Evolutionary conservation across 2,888 invertebrate species (phyloP).

Genomic region (Petrolisthes cinctipes): DNA sequence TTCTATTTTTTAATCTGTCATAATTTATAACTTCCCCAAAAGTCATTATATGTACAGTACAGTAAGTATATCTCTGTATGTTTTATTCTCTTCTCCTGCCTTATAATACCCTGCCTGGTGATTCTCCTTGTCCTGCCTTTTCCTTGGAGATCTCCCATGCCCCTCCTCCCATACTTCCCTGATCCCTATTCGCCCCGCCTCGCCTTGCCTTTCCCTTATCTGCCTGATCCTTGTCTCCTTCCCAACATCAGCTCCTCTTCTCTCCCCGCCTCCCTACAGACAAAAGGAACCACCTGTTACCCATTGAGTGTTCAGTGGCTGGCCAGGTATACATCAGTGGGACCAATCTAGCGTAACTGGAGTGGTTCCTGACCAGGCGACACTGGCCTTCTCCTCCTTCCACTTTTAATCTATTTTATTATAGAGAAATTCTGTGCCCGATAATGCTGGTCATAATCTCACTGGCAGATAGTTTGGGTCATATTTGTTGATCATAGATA

Average conservation of each 20-base stretch:
- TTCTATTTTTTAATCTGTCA: neutral
- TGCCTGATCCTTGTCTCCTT: neutral
- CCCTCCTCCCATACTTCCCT: slow-evolving; percentile 1
- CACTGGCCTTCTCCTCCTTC: neutral
- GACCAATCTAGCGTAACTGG: slow-evolving; percentile 39
- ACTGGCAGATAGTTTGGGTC: too few species aligned
- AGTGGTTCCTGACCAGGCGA: slow-evolving; percentile 22
- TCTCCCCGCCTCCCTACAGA: neutral
- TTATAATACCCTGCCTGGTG: slow-evolving; percentile 1
- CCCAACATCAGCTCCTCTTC: neutral
- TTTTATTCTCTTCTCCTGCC: neutral
- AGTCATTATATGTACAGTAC: too few species aligned
- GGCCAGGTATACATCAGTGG: slow-evolving; percentile 23
- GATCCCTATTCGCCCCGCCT: neutral
- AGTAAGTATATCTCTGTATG: too few species aligned
- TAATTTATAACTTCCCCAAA: too few species aligned
- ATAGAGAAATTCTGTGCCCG: too few species aligned
- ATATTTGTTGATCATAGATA: too few species aligned
- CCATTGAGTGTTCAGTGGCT: slow-evolving; percentile 1
- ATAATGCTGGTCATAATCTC: too few species aligned
- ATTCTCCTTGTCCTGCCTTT: slow-evolving; percentile 10
- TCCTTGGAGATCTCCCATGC: neutral
- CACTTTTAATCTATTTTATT: neutral
- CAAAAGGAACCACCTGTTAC: slow-evolving; percentile 42
- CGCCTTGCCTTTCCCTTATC: neutral